A percentile compares a stretch with the other conserved stretches of the same genome.
These are phyloP conservation scores for Chelonoidis abingdonii DNA, from an alignment of 2,113 vertebrate species.

Conservation along the genomic window DNA sequence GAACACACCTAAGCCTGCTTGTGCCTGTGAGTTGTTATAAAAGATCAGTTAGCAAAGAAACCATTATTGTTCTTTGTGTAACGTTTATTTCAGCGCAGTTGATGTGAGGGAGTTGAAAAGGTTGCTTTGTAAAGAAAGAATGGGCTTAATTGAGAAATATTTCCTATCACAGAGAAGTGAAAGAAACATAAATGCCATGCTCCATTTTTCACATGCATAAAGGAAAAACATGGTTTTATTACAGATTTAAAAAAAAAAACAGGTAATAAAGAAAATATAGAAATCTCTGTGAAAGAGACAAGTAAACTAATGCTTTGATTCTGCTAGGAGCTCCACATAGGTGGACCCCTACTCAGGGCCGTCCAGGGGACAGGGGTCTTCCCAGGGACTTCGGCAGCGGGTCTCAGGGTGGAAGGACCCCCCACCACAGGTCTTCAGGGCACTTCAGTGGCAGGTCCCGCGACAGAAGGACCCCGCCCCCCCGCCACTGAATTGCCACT, in stretches of 20 bases:
- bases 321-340: background rate
- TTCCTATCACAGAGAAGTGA: background rate
- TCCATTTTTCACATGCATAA: background rate
- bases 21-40: background rate
- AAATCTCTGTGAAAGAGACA: too few relatives aligned
- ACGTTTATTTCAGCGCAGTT: background rate
- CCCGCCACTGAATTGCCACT: too few relatives aligned
- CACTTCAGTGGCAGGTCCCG: too few relatives aligned
- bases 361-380: too few relatives aligned
- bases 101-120: background rate
- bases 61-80: background rate
- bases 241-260: background rate
- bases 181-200: background rate
- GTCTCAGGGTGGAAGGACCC: too few relatives aligned
- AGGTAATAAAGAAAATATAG: background rate
- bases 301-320: background rate
- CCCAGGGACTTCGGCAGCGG: too few relatives aligned
- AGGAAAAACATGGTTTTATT: background rate
- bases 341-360: background rate
- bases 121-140: background rate
- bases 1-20: background rate
- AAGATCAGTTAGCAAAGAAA: too few relatives aligned
- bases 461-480: too few relatives aligned
- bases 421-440: too few relatives aligned
- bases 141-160: fast-evolving